Conservation (phyloP, 2,797 vertebrate species). For the Rhadinocentrus ornatus region DNA sequence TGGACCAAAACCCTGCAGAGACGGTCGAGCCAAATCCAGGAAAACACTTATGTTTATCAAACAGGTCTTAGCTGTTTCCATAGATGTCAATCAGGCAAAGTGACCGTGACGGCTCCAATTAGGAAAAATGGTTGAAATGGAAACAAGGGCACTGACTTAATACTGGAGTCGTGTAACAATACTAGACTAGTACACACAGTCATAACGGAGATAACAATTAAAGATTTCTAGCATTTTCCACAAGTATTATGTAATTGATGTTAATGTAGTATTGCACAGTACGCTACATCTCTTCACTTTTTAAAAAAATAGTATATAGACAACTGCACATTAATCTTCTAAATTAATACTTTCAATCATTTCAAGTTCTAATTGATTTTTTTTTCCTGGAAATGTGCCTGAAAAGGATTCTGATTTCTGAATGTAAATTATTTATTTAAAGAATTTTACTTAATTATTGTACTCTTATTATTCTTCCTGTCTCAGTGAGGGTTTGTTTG, state of each 20-base stretch:
- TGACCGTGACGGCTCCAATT: slow-evolving; percentile 80
- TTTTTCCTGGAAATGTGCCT: too few relatives aligned
- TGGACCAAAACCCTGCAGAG: slow-evolving; percentile 56
- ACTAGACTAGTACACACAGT: slow-evolving; percentile 10
- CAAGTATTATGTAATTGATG: slow-evolving; percentile 1
- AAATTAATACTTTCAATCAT: not conserved
- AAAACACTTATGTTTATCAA: slow-evolving; percentile 73
- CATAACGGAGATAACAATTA: not conserved
- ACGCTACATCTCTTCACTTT: not conserved
- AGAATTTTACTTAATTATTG: slow-evolving; percentile 12
- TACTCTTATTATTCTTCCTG: slow-evolving; percentile 17
- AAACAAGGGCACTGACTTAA: slow-evolving; percentile 64
- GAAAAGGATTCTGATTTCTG: too few relatives aligned
- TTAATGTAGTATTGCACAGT: not conserved
- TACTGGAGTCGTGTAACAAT: slow-evolving; percentile 25
- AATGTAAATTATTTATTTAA: slow-evolving; percentile 4
- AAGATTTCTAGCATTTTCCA: not conserved
- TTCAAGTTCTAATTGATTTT: too few relatives aligned
- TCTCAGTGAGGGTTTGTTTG: slow-evolving; percentile 20
- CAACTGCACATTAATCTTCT: too few relatives aligned
- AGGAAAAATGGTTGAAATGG: slow-evolving; percentile 65
- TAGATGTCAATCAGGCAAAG: slow-evolving; percentile 81
- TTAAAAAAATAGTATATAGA: too few relatives aligned
- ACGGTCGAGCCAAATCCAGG: slow-evolving; percentile 61
- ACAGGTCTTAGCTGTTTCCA: slow-evolving; percentile 73